A percentile compares a stretch with the other conserved stretches of the same genome.
Conservation (phyloP, 1,140 invertebrate species). For the Homarus americanus region DNA sequence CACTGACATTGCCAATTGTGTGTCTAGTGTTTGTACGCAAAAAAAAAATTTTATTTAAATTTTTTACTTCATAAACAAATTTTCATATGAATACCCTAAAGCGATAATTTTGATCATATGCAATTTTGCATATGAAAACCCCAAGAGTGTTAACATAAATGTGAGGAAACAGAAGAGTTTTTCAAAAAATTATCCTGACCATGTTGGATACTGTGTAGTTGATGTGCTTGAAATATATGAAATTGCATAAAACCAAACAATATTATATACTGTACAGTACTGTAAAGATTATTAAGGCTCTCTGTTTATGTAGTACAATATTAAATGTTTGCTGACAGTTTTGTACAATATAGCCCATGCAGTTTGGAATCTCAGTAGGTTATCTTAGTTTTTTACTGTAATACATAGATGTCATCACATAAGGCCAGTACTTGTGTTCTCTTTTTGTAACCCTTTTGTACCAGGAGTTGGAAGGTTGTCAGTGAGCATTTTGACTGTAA, state of each 20-base stretch:
- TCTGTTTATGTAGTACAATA: constrained; percentile 2
- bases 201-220: not conserved
- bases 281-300: not conserved
- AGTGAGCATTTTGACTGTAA: not conserved
- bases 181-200: not conserved
- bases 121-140: no score
- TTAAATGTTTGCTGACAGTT: not conserved
- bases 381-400: not conserved
- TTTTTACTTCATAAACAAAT: no score
- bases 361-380: not conserved
- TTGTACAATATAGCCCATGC: not conserved
- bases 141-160: no score
- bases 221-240: not conserved
- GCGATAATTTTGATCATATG: no score
- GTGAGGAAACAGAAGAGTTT: not conserved
- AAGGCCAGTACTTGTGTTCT: not conserved
- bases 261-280: not conserved
- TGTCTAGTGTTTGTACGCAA: no score
- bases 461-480: not conserved
- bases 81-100: no score
- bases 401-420: not conserved
- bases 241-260: not conserved
- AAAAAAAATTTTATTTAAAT: no score
- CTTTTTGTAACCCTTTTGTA: not conserved
- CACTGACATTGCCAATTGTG: no score